Evolutionary conservation across 2,113 vertebrate species (phyloP).

Genomic region (Dasyprocta punctata): DNA sequence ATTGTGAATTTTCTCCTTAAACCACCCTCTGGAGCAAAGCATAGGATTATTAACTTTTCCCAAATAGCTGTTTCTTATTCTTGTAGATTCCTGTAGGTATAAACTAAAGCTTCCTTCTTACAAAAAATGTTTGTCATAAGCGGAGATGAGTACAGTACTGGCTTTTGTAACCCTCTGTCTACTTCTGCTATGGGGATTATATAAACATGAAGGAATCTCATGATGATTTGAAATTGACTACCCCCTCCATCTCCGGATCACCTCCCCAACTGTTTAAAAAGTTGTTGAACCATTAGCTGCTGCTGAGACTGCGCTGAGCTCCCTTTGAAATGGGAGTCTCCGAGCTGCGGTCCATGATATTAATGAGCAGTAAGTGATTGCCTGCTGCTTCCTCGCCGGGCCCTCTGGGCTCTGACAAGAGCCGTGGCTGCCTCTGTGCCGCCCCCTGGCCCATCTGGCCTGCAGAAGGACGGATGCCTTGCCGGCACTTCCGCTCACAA

Average conservation of each 20-base stretch:
- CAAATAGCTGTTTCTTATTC: constrained; percentile 34
- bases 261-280: constrained; percentile 77
- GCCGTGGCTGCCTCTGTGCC: background rate
- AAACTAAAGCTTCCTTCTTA: constrained; percentile 61
- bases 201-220: constrained; percentile 71
- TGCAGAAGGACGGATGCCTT: background rate
- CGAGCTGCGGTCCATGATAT: constrained; percentile 58
- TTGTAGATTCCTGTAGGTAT: constrained; percentile 37
- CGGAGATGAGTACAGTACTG: constrained; percentile 7
- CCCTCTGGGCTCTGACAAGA: constrained; percentile 60
- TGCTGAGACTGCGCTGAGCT: constrained; percentile 65
- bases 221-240: constrained; percentile 59
- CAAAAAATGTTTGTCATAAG: constrained; percentile 22
- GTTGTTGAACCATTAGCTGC: constrained; percentile 76
- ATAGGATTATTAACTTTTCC: constrained; percentile 42
- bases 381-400: constrained; percentile 47
- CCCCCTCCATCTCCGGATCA: constrained; percentile 62
- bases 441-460: background rate
- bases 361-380: constrained; percentile 69
- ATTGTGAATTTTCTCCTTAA: constrained; percentile 64
- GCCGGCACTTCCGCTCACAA: background rate
- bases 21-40: constrained; percentile 33
- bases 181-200: constrained; percentile 49
- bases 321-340: constrained; percentile 71
- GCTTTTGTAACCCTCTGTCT: constrained; percentile 45